A percentile compares a stretch with the other conserved stretches of the same genome.
These are phyloP conservation scores for Betta splendens DNA, from an alignment of 2,797 vertebrate species.

Conservation along the genomic window DNA sequence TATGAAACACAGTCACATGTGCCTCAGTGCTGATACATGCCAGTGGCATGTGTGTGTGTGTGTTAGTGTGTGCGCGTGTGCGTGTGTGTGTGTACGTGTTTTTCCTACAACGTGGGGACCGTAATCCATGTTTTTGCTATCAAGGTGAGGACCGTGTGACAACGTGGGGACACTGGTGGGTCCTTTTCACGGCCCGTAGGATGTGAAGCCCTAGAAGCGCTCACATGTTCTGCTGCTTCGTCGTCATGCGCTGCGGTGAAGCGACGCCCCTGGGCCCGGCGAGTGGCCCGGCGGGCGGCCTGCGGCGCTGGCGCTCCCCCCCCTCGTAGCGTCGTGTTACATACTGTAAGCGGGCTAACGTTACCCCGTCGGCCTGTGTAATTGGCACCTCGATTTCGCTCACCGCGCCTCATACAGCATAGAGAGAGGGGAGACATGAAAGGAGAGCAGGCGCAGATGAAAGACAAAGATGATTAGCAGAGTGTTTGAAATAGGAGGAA, in stretches of 20 bases:
- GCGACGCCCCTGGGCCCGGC: constrained; percentile 50
- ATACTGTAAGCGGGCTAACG: constrained; percentile 65
- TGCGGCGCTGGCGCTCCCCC: constrained; percentile 35
- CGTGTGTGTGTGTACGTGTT: constrained; percentile 18
- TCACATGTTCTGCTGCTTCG: constrained; percentile 32
- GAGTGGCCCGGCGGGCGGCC: constrained; percentile 38
- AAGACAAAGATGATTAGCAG: constrained; percentile 30
- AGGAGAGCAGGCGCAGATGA: constrained; percentile 15
- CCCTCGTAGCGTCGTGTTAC: constrained; percentile 58
- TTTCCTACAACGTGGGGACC: too few species aligned
- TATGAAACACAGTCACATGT: constrained; percentile 13
- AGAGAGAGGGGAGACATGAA: constrained; percentile 14
- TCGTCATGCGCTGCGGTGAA: constrained; percentile 38
- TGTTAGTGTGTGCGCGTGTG: not conserved
- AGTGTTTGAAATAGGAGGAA: constrained; percentile 21
- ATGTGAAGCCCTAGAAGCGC: constrained; percentile 30
- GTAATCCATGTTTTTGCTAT: too few species aligned
- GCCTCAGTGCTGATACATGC: constrained; percentile 36
- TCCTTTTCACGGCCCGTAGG: constrained; percentile 23
- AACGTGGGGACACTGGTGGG: too few species aligned
- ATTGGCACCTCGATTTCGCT: constrained; percentile 59
- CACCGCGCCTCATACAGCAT: constrained; percentile 42
- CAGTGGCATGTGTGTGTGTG: constrained; percentile 37
- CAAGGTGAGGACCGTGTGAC: too few species aligned
- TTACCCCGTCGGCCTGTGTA: constrained; percentile 55